Conservation (phyloP, 2,888 invertebrate genomes). For the Andrena bicolor region DNA sequence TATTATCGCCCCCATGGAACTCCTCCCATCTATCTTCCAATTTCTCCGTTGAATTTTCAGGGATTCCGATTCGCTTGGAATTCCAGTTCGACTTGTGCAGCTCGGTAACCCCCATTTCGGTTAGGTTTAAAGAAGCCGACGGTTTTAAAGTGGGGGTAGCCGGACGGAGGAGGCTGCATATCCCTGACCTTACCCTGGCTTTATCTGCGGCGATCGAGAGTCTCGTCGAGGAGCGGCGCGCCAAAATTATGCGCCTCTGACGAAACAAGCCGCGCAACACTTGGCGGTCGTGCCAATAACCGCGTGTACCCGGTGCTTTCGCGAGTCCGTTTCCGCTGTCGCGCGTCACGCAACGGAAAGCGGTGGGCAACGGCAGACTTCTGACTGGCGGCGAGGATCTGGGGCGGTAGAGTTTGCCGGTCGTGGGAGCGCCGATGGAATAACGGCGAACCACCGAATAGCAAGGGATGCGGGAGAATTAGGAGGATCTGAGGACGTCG, state of each 20-base stretch:
- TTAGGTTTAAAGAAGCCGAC: neutral
- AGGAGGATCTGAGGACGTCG: no score
- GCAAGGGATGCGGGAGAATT: no score
- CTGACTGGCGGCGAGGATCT: neutral
- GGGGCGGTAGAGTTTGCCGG: neutral
- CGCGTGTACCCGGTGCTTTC: conserved; percentile 63
- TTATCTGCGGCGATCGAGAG: conserved; percentile 50
- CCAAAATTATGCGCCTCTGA: conserved; percentile 76
- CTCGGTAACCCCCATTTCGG: neutral
- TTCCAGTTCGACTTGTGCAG: neutral
- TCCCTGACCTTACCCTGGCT: conserved; percentile 75
- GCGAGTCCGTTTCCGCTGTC: conserved; percentile 66
- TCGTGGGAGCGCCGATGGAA: neutral
- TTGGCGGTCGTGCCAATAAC: conserved; percentile 78
- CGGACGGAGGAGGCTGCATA: conserved; percentile 54
- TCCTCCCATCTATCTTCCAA: no score
- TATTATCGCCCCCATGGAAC: no score
- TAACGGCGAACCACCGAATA: neutral
- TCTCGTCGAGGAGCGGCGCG: conserved; percentile 66
- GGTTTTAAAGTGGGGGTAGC: neutral
- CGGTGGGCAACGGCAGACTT: neutral
- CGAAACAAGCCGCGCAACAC: conserved; percentile 74
- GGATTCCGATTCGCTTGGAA: no score
- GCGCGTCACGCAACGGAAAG: conserved; percentile 33
- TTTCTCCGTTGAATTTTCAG: neutral